Percentiles rank a stretch among this genome's conserved stretches.
Conservation (phyloP, 2,797 vertebrate genomes). For the Anguilla pacifica region DNA sequence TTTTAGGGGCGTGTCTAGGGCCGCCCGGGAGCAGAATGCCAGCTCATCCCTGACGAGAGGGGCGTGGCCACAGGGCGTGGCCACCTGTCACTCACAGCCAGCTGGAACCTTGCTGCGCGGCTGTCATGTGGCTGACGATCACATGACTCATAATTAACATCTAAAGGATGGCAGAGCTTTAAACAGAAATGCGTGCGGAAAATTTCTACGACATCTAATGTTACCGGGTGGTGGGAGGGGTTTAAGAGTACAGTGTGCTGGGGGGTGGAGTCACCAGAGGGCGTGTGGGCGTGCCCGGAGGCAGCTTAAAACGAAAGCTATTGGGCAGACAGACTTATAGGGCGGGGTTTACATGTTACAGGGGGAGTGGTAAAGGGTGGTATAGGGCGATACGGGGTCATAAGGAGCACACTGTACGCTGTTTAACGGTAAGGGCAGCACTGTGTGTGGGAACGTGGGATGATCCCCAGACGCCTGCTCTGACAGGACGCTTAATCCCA, state of each 20-base stretch:
- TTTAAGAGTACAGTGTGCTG: too few species aligned
- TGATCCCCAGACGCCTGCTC: background rate
- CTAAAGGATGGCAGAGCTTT: background rate
- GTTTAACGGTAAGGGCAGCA: background rate
- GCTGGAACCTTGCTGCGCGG: background rate
- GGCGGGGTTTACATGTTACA: slow-evolving; percentile 38
- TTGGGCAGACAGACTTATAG: background rate
- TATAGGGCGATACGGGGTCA: slow-evolving; percentile 41
- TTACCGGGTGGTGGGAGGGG: too few species aligned
- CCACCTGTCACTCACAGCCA: slow-evolving; percentile 18
- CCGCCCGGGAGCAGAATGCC: background rate
- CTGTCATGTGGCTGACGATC: background rate
- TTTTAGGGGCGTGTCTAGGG: background rate
- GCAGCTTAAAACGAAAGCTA: background rate
- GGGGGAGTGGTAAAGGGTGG: slow-evolving; percentile 51
- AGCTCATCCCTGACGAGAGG: background rate
- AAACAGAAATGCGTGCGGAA: background rate
- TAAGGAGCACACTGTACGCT: slow-evolving; percentile 49
- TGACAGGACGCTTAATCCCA: background rate
- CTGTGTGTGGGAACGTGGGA: background rate
- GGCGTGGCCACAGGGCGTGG: background rate
- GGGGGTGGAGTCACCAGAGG: too few species aligned
- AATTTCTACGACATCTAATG: too few species aligned
- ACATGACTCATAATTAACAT: background rate
- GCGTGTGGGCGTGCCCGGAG: background rate